Percentiles rank a stretch among this genome's conserved stretches.
These are phyloP conservation scores for Tiliacea citrago DNA, from an alignment of 2,888 invertebrate species.

Conservation along the genomic window DNA sequence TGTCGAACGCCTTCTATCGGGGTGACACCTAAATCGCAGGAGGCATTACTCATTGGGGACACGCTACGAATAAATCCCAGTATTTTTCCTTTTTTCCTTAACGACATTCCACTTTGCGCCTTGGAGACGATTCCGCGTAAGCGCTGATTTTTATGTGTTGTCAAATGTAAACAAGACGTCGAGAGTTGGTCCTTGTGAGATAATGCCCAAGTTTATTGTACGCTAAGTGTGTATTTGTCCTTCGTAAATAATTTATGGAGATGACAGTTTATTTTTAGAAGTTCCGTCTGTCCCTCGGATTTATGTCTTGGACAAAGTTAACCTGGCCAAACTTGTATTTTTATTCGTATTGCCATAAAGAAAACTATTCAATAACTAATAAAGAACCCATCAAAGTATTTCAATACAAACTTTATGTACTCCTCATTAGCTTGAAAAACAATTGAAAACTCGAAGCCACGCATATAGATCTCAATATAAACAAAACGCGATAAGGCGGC, in stretches of 20 bases:
- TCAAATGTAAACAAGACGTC: slow-evolving; percentile 65
- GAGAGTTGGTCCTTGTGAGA: slow-evolving; percentile 49
- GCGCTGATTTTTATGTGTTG: slow-evolving; percentile 67
- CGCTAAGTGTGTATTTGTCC: slow-evolving; percentile 48
- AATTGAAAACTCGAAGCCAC: slow-evolving; percentile 46
- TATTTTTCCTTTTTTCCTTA: slow-evolving; percentile 72
- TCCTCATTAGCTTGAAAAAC: slow-evolving; percentile 46
- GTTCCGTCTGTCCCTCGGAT: slow-evolving; percentile 18
- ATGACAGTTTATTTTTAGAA: slow-evolving; percentile 29
- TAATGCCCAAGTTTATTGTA: slow-evolving; percentile 59
- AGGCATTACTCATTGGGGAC: slow-evolving; percentile 81
- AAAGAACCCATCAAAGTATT: slow-evolving; percentile 9
- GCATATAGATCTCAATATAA: slow-evolving; percentile 50
- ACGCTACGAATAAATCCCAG: slow-evolving; percentile 72
- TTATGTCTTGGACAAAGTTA: background rate
- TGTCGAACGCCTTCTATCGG: slow-evolving; percentile 69
- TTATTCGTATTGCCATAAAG: background rate
- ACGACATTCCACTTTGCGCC: slow-evolving; percentile 71
- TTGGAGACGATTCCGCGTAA: slow-evolving; percentile 63
- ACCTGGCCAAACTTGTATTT: slow-evolving; percentile 9
- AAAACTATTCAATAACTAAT: slow-evolving; percentile 11
- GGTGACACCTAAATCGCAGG: slow-evolving; percentile 76
- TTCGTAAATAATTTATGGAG: slow-evolving; percentile 49
- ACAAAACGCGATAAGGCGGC: slow-evolving; percentile 53
- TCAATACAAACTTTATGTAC: slow-evolving; percentile 18